Base-by-base conservation (phyloP, 1,140 invertebrate species). In the Ceratosolen solmsi region DNA sequence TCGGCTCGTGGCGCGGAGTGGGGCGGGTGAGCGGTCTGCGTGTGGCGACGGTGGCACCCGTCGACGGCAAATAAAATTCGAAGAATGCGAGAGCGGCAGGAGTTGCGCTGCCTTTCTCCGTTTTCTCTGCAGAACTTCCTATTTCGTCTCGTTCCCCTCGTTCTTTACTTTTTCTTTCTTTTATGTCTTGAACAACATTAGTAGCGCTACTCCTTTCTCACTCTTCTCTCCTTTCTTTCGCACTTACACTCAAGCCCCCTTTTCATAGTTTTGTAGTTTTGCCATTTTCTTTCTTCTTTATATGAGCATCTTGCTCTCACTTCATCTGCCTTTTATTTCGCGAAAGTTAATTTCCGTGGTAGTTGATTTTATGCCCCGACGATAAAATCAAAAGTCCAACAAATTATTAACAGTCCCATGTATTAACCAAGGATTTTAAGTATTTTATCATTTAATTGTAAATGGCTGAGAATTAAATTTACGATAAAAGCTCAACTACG, bases 341-440 rank as follows among this genome's bases (percentile, higher is more conserved):
- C 25, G 9, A 60, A 71, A 77, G 63, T 77, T 72, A 76, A 82
- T 71, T 82, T 60, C 74, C 60, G 65, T 60, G 36, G 0, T 49
- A 22, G 41, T 27, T 56, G n/a, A 46, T 41, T 33, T 58, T 22
- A 75, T n/a, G 30, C 56, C 54, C 7, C 74, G 60, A n/a, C 58
- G 71, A 81, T 81, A 75, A 75, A 75, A 70, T 49, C 54, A 25
- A 54, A 7, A 20, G 46, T 20, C 72, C 51, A 68, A 75, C 58
- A 81, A 80, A 81, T 81, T 75, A 74, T 80, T 74, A 74, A 80
- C 60, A 74, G 73, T 60, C n/a, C n/a, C n/a, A n/a, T n/a, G 41
- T 46, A 46, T 46, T 46, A 7, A 46, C 41, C 13, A 46, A 46
- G 13, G 41, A 5, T 5, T 46, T 46, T 46, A 46, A 46, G 13